A percentile compares a stretch with the other conserved stretches of the same genome.
phyloP scores from a whole-genome alignment of 2,888 invertebrate species.

The Leptogaster cylindrica region DNA sequence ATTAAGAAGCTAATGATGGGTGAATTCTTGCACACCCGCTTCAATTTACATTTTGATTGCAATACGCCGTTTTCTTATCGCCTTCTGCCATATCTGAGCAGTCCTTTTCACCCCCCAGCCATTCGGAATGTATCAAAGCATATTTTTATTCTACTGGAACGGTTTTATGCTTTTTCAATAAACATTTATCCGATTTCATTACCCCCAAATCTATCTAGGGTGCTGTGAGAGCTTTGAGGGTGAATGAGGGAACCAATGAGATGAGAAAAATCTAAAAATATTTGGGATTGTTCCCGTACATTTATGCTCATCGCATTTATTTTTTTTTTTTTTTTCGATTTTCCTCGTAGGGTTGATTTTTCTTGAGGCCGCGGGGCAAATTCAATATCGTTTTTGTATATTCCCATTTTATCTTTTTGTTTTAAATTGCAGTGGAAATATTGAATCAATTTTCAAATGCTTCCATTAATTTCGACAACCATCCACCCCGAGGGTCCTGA shows the following conservation, averaged over 20 bases:
- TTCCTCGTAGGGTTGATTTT: conserved; percentile 11
- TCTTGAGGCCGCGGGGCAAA: conserved; percentile 17
- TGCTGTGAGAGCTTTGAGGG: conserved; percentile 3
- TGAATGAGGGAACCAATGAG: conserved; percentile 60
- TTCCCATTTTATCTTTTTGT: conserved; percentile 42
- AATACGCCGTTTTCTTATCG: conserved; percentile 27
- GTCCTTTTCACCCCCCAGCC: neutral
- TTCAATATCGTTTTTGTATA: conserved; percentile 36
- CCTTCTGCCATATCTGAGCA: conserved; percentile 9
- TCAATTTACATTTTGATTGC: conserved; percentile 39
- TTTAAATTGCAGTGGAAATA: conserved; percentile 47
- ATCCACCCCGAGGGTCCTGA: too few species aligned
- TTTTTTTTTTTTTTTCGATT: conserved; percentile 15
- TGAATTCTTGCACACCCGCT: conserved; percentile 20
- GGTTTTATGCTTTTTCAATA: conserved; percentile 64
- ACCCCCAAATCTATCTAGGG: conserved; percentile 41
- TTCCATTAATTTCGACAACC: conserved; percentile 36
- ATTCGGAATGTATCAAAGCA: conserved; percentile 59
- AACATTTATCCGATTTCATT: conserved; percentile 61
- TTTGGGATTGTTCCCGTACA: conserved; percentile 39
- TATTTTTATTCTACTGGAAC: conserved; percentile 63
- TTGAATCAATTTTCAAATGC: conserved; percentile 46
- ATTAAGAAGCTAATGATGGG: conserved; percentile 25
- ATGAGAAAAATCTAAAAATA: conserved; percentile 54
- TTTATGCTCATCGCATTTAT: conserved; percentile 15